Percentiles rank a stretch among this genome's conserved stretches.
These are phyloP conservation scores for Peromyscus attwateri DNA, from an alignment of 2,797 vertebrate species.

Conservation along the genomic window DNA sequence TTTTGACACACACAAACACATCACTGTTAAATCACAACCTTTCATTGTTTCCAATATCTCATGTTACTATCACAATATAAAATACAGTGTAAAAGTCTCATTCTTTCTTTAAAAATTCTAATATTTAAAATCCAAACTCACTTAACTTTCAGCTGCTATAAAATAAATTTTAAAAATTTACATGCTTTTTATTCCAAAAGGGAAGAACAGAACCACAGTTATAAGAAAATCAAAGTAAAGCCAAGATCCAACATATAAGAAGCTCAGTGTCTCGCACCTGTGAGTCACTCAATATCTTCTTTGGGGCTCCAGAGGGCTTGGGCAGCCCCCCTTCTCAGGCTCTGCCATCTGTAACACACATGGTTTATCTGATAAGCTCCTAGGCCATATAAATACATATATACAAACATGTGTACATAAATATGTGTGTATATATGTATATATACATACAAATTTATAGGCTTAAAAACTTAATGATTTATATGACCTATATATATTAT, in stretches of 20 bases:
- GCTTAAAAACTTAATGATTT: background rate
- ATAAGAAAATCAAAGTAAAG: background rate
- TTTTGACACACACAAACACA: background rate
- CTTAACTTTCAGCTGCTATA: background rate
- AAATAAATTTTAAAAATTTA: background rate
- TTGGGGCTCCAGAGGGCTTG: background rate
- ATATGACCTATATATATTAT: background rate
- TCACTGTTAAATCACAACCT: background rate
- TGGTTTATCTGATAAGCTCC: background rate
- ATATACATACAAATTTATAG: background rate
- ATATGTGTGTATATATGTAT: background rate
- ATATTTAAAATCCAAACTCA: background rate
- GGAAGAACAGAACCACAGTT: background rate
- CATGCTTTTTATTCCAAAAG: background rate
- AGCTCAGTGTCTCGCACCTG: background rate
- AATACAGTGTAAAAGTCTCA: background rate
- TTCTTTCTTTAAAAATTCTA: background rate
- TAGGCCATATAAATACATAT: background rate
- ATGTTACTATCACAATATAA: background rate
- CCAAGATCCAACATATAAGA: background rate
- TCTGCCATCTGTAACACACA: background rate
- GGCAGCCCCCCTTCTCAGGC: background rate
- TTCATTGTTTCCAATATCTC: background rate
- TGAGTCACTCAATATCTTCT: background rate
- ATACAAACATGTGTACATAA: background rate